phyloP scores from a whole-genome alignment of 2,888 invertebrate genomes.

The Andrena trimmerana region DNA sequence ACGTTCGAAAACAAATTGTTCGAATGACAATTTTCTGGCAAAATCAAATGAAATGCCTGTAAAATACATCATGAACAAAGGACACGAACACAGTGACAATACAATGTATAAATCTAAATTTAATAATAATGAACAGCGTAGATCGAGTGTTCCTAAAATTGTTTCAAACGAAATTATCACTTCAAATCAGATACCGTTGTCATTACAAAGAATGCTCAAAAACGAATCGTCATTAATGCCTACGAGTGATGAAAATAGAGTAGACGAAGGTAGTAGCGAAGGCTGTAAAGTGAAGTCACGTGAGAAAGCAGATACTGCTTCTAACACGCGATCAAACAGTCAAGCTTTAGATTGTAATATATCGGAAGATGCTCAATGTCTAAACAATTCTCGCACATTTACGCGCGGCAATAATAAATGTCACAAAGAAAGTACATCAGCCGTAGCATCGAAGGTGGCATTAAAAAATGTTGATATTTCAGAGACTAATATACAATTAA shows the following conservation, averaged over 20 bases:
- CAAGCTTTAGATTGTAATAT: constrained; percentile 3
- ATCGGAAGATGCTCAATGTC: neutral
- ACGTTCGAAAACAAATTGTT: neutral
- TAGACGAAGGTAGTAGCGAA: neutral
- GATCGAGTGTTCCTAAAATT: constrained; percentile 72
- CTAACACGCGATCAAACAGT: neutral
- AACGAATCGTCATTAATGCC: constrained; percentile 16
- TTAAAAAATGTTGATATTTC: neutral
- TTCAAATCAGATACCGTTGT: constrained; percentile 75
- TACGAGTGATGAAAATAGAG: neutral
- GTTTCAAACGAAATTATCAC: constrained; percentile 78
- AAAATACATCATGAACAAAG: constrained; percentile 10
- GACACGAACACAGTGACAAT: neutral
- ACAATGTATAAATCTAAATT: neutral
- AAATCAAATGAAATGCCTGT: constrained; percentile 10
- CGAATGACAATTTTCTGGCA: neutral
- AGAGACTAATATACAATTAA: neutral
- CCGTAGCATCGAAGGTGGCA: neutral
- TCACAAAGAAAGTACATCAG: constrained; percentile 1
- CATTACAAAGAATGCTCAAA: constrained; percentile 70
- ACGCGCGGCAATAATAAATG: neutral
- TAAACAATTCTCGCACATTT: neutral
- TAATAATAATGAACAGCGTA: constrained; percentile 23
- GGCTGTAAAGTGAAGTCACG: neutral
- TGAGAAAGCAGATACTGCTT: neutral